Conservation (phyloP, 2,113 vertebrate genomes). For the Ptilonorhynchus violaceus region DNA sequence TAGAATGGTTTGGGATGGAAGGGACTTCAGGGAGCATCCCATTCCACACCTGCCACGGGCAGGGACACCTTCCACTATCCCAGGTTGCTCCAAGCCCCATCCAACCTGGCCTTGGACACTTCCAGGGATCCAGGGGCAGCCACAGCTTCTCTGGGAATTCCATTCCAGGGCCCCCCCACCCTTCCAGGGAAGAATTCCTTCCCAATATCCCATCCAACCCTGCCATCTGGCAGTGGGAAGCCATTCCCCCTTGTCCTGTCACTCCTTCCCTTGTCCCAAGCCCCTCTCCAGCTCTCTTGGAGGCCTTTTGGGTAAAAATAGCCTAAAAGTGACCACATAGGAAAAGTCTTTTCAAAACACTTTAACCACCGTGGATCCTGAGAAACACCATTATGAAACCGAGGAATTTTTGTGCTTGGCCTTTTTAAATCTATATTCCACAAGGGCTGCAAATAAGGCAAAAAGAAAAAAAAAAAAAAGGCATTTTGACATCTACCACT, state of each 20-base stretch:
- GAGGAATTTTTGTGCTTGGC: background rate
- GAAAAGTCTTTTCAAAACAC: background rate
- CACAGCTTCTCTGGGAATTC: background rate
- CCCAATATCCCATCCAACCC: background rate
- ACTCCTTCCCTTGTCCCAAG: background rate
- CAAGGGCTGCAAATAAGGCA: background rate
- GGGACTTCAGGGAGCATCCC: background rate
- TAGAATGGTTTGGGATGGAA: background rate
- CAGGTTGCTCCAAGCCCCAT: accelerated
- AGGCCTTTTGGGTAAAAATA: background rate
- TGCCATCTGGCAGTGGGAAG: background rate
- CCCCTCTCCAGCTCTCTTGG: background rate
- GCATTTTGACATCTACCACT: slow-evolving; percentile 58
- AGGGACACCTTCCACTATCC: background rate
- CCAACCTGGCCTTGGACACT: background rate
- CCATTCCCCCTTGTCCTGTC: background rate
- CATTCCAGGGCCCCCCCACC: background rate
- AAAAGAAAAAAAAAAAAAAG: background rate
- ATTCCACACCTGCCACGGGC: background rate
- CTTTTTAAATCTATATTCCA: background rate
- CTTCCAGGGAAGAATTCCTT: accelerated
- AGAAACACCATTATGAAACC: background rate
- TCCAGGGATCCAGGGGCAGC: background rate
- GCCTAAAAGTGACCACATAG: background rate
- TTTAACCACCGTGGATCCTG: background rate